Evolutionary conservation across 1,140 invertebrate species (phyloP).

Genomic region (Latrodectus geometricus): DNA sequence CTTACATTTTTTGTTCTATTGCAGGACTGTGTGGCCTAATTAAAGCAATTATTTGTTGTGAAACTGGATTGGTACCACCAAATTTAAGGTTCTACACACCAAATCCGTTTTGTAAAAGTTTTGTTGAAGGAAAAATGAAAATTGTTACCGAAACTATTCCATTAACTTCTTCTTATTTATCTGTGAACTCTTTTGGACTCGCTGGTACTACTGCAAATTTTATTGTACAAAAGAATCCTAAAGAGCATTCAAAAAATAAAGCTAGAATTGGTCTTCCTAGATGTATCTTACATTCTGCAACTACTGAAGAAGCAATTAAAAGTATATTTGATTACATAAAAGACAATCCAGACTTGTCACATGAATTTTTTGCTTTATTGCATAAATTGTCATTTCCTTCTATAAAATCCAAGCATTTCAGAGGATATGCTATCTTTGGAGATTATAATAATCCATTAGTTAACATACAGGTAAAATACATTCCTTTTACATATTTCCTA

Average conservation of each 20-base stretch:
- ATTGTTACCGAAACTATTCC: neutral
- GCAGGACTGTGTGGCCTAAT: neutral
- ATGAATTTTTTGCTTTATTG: slow-evolving; percentile 16
- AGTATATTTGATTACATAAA: neutral
- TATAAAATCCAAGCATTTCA: neutral
- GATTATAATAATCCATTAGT: too few species aligned
- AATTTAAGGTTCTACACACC: neutral
- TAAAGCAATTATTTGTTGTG: neutral
- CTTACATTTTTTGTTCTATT: neutral
- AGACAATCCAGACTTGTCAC: neutral
- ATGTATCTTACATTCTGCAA: neutral
- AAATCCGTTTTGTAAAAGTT: neutral
- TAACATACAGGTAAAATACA: too few species aligned
- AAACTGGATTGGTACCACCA: neutral
- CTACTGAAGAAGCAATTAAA: neutral
- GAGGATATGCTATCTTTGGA: neutral
- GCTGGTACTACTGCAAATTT: neutral
- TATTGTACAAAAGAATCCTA: neutral
- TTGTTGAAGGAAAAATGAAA: neutral
- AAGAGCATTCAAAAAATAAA: neutral
- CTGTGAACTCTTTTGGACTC: neutral
- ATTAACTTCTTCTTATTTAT: neutral
- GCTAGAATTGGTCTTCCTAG: neutral
- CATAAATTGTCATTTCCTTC: slow-evolving; percentile 14
- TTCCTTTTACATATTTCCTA: too few species aligned